Evolutionary conservation across 2,113 vertebrate species (phyloP), one percentile per base, ranked within the genome.

Genomic region (Calyptomena viridis): DNA sequence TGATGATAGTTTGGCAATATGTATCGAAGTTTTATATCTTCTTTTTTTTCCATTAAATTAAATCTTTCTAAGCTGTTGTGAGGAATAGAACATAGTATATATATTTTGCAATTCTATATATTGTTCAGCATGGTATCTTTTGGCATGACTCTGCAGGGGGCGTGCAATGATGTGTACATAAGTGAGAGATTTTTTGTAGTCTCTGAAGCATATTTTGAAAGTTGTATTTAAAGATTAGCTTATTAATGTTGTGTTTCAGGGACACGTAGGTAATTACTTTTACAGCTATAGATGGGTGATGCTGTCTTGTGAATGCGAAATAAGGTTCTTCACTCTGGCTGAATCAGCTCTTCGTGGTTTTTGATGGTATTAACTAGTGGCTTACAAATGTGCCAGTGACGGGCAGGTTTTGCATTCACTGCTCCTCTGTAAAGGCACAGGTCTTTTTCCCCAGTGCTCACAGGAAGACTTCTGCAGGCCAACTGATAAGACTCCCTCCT

Each of bases 401-500:
- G 17, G 88, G 72, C 37, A 78, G 84, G 55, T 66, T 96, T 95
- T 96, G 91, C 75, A 87, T 94, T 93, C 90, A 6, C 35, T 59
- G 18, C 94, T 87, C 79, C 64, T 95, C 86, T 90, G 82, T 75
- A 59, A 83, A 93, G 94, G 80, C 64, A 20, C 44, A 75, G 50
- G 59, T 78, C 91, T 81, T 90, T 95, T 95, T 55, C 73, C 87
- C 80, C 33, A 53, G 75, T 91, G 84, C 50, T 94, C 27, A 4
- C 71, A 68, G 64, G 77, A 84, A 91, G 87, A 69, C 86, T 97
- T 98, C 96, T 98, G 97, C 96, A 97, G 95, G 90, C 92, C 93
- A 90, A 80, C 96, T 95, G 76, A 95, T 97, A 98, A 98, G 97
- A 91, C 53, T 90, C 91, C 93, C 84, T 93, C 69, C 96, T 96